These are phyloP conservation scores for Aphelinus certus DNA, from an alignment of 1,140 invertebrate genomes.

Conservation along the genomic window DNA sequence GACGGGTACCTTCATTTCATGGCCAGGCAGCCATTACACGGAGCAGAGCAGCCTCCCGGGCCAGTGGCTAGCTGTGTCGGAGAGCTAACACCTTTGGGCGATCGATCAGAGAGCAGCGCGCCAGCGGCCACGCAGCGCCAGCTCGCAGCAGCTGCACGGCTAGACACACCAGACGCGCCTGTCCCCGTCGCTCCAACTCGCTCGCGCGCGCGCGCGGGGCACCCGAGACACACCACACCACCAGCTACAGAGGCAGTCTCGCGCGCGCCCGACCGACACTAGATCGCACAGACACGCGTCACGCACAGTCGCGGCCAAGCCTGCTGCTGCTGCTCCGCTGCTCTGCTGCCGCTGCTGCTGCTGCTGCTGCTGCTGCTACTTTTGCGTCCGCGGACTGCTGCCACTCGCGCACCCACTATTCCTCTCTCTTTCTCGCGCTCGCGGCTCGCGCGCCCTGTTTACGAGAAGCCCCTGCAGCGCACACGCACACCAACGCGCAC, in stretches of 20 bases:
- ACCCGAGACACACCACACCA: background rate
- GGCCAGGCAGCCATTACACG: constrained; percentile 80
- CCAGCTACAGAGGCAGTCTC: too few species aligned
- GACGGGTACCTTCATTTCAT: constrained; percentile 71
- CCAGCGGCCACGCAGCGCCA: too few species aligned
- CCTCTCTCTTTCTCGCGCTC: too few species aligned
- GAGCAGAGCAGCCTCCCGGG: too few species aligned
- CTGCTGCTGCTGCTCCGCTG: background rate
- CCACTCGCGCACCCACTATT: too few species aligned
- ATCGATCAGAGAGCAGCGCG: too few species aligned
- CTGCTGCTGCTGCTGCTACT: background rate
- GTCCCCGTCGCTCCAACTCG: background rate
- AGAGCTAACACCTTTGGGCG: too few species aligned
- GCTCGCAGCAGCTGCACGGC: background rate
- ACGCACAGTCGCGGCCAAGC: too few species aligned
- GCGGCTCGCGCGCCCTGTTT: background rate
- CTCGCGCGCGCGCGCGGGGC: background rate
- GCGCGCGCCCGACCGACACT: too few species aligned
- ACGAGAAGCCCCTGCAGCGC: background rate
- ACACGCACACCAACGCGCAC: background rate
- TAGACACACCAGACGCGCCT: background rate
- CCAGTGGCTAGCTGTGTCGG: too few species aligned
- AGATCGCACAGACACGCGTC: too few species aligned
- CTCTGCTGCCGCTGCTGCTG: background rate
- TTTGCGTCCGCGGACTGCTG: too few species aligned